A percentile compares a stretch with the other conserved stretches of the same genome.
Conservation (phyloP, 1,140 invertebrate species). For the Leptinotarsa undecemlineata region DNA sequence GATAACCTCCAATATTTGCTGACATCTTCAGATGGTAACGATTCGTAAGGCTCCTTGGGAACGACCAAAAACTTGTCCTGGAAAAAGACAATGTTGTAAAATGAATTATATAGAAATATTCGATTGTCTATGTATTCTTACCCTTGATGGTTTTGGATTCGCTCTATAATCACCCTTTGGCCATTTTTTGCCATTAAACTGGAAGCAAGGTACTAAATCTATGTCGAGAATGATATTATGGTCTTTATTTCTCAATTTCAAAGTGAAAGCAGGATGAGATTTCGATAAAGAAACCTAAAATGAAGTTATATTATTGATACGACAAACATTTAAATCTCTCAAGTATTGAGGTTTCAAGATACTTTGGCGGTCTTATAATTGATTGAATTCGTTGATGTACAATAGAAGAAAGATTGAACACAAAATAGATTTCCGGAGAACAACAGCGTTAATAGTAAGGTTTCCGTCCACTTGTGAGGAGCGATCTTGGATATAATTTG, state of each 20-base stretch:
- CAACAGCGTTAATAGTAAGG: no score
- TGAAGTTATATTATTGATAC: no score
- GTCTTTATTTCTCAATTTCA: conserved; percentile 37
- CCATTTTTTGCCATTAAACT: conserved; percentile 44
- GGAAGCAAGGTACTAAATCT: conserved; percentile 51
- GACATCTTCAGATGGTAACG: neutral
- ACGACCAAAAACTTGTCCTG: conserved; percentile 40
- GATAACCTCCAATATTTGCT: conserved; percentile 48
- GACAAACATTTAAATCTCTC: no score
- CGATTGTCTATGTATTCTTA: conserved; percentile 22
- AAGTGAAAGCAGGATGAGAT: conserved; percentile 48
- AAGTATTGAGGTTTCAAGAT: no score
- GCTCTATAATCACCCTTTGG: conserved; percentile 37
- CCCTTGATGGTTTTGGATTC: conserved; percentile 32
- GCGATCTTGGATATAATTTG: no score
- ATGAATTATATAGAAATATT: neutral
- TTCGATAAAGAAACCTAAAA: conserved; percentile 9
- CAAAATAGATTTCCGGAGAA: no score
- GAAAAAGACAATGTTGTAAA: neutral
- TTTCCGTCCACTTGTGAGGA: no score
- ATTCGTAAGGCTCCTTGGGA: conserved; percentile 34
- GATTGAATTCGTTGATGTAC: no score
- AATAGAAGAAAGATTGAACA: no score
- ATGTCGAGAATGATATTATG: conserved; percentile 40
- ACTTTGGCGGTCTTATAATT: no score